Conservation (phyloP, 1,140 invertebrate species). For the Mycetomoellerius zeteki region DNA sequence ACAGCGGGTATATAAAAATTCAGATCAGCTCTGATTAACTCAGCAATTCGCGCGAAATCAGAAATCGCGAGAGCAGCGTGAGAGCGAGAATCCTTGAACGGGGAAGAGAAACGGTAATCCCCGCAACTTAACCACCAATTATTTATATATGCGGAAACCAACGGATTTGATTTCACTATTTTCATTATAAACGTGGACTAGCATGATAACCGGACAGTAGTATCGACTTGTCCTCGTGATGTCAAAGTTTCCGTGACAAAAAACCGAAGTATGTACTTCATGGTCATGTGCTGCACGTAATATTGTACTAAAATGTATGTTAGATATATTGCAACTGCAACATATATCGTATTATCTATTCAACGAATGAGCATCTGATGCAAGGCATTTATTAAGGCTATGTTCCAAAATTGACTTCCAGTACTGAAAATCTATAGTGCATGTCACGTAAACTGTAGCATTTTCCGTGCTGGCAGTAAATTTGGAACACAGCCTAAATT, state of each 20-base stretch:
- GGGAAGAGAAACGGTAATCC: background rate
- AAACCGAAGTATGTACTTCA: background rate
- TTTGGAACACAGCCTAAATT: too few relatives aligned
- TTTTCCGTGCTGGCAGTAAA: too few relatives aligned
- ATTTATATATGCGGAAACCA: conserved; percentile 18
- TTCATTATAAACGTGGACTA: background rate
- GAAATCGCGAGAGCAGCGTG: background rate
- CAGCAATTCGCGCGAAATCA: background rate
- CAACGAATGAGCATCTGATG: background rate
- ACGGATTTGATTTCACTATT: conserved; percentile 5
- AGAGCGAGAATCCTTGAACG: conserved; percentile 20
- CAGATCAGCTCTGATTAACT: conserved; percentile 28
- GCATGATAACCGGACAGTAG: background rate
- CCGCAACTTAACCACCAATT: background rate
- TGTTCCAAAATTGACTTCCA: too few relatives aligned
- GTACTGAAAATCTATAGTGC: too few relatives aligned
- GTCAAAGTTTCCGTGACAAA: background rate
- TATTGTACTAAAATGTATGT: background rate
- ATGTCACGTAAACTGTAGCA: too few relatives aligned
- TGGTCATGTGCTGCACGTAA: background rate
- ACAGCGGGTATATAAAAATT: background rate
- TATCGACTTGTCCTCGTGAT: conserved; percentile 16
- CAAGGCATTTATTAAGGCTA: background rate
- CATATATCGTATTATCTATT: conserved; percentile 3
- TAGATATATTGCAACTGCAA: background rate